These are phyloP conservation scores for Philereme transversata DNA, from an alignment of 2,888 invertebrate genomes.

Conservation along the genomic window DNA sequence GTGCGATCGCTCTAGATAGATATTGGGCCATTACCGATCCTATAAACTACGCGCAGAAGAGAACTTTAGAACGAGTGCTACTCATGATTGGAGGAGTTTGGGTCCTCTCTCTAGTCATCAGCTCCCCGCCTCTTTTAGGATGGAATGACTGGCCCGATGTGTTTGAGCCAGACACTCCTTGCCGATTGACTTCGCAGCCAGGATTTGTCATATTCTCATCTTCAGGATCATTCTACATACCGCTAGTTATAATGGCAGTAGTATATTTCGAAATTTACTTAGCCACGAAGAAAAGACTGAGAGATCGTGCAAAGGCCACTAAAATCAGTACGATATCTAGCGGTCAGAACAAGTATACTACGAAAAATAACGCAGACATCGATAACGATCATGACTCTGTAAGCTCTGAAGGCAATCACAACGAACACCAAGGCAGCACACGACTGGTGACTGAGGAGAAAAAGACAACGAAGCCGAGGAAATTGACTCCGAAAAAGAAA, in stretches of 20 bases:
- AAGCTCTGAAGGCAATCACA: conserved; percentile 92
- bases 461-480: conserved; percentile 64
- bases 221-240: conserved; percentile 97
- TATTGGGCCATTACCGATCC: conserved; percentile 98
- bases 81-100: conserved; percentile 95
- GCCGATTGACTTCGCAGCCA: conserved; percentile 92
- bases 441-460: conserved; percentile 67
- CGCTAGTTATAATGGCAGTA: conserved; percentile 96
- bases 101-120: conserved; percentile 93
- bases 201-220: conserved; percentile 97
- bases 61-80: conserved; percentile 93
- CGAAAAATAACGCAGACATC: conserved; percentile 78
- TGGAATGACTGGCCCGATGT: conserved; percentile 98
- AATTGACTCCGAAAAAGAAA: conserved; percentile 75
- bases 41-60: conserved; percentile 96
- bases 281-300: conserved; percentile 93
- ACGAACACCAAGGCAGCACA: conserved; percentile 83
- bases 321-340: conserved; percentile 88
- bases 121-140: conserved; percentile 94
- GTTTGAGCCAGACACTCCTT: conserved; percentile 90
- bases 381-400: conserved; percentile 92
- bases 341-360: conserved; percentile 68
- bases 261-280: conserved; percentile 98
- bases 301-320: conserved; percentile 93
- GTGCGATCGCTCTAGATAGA: conserved; percentile 96